phyloP scores from a whole-genome alignment of 2,888 invertebrate species.

The Drosophila tanythrix region DNA sequence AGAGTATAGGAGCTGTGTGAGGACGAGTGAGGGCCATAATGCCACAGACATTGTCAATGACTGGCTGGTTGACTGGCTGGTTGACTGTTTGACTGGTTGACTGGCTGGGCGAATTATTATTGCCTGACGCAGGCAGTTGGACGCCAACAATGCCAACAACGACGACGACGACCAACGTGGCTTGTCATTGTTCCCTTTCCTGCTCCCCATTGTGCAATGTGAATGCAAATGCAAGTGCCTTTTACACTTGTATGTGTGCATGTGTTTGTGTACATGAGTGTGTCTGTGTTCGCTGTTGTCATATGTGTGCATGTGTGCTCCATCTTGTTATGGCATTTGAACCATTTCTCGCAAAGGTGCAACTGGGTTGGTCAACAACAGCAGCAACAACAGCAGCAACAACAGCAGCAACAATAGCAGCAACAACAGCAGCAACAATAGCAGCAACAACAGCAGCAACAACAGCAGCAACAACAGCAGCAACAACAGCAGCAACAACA shows the following conservation, averaged over 20 bases:
- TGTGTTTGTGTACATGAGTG: neutral
- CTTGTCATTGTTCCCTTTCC: slow-evolving; percentile 55
- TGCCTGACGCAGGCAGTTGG: slow-evolving; percentile 73
- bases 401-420: too few species aligned
- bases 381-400: slow-evolving; percentile 1
- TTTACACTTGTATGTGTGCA: slow-evolving; percentile 3
- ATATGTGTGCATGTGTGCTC: slow-evolving; percentile 48
- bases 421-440: slow-evolving; percentile 8
- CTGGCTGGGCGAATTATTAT: slow-evolving; percentile 69
- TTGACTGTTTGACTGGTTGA: neutral
- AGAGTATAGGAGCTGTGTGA: slow-evolving; percentile 18
- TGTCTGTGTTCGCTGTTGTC: slow-evolving; percentile 17
- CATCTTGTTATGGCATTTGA: slow-evolving; percentile 75
- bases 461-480: too few species aligned
- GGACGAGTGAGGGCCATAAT: slow-evolving; percentile 69
- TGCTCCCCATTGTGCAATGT: slow-evolving; percentile 41
- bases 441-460: slow-evolving; percentile 1
- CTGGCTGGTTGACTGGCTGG: slow-evolving; percentile 39
- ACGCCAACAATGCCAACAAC: slow-evolving; percentile 34
- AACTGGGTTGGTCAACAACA: slow-evolving; percentile 32
- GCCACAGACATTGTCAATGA: slow-evolving; percentile 75
- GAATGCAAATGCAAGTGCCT: slow-evolving; percentile 58
- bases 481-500: too few species aligned
- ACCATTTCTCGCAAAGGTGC: slow-evolving; percentile 56
- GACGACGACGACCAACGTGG: slow-evolving; percentile 30